Percentiles rank a stretch among this genome's conserved stretches.
These are phyloP conservation scores for Clamator glandarius DNA, from an alignment of 2,797 vertebrate genomes.

Conservation along the genomic window DNA sequence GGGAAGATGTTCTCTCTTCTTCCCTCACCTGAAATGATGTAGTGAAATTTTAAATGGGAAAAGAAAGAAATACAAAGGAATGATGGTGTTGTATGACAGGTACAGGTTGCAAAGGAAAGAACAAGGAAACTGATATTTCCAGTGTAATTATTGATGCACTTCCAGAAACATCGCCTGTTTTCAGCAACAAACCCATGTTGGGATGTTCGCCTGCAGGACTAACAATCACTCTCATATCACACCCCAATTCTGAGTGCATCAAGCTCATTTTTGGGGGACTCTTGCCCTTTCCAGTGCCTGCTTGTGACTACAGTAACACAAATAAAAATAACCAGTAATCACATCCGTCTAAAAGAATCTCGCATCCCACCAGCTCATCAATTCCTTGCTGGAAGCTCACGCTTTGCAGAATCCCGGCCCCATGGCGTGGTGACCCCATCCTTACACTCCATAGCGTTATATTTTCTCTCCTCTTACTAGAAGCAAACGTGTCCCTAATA, in stretches of 20 bases:
- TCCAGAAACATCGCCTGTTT: fast-evolving
- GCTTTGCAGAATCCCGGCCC: not conserved
- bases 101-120: not conserved
- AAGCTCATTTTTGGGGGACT: fast-evolving
- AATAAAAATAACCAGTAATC: not conserved
- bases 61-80: not conserved
- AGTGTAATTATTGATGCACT: fast-evolving
- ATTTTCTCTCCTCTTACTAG: not conserved
- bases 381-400: fast-evolving
- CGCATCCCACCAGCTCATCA: fast-evolving
- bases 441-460: fast-evolving
- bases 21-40: fast-evolving
- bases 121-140: fast-evolving
- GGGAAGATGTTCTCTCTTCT: not conserved
- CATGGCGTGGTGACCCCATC: fast-evolving
- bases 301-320: fast-evolving
- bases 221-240: fast-evolving
- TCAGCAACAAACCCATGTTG: not conserved
- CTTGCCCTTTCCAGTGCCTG: not conserved
- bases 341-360: not conserved
- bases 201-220: fast-evolving
- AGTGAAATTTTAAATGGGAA: not conserved
- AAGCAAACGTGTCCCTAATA: not conserved
- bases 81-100: fast-evolving
- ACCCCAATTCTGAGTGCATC: fast-evolving